phyloP scores from a whole-genome alignment of 2,797 vertebrate species.

The Coregonus sp. region DNA sequence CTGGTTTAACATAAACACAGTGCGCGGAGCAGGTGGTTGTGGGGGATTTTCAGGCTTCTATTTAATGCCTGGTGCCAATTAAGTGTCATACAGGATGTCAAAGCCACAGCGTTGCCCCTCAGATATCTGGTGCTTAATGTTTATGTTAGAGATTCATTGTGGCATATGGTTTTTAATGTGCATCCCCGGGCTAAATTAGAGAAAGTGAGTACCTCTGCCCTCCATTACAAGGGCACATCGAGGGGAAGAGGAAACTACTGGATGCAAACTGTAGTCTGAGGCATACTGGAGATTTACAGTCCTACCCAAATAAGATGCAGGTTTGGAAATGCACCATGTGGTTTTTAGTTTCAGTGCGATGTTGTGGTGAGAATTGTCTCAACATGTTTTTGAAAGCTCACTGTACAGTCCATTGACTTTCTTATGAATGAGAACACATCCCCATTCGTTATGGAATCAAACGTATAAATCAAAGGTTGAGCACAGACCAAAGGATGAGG shows the following conservation, averaged over 20 bases:
- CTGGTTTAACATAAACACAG: slow-evolving; percentile 68
- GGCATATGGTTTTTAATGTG: slow-evolving; percentile 71
- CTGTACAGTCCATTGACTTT: slow-evolving; percentile 3
- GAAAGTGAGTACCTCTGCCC: slow-evolving; percentile 66
- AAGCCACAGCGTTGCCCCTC: slow-evolving; percentile 61
- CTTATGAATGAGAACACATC: slow-evolving; percentile 45
- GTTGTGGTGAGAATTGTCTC: neutral
- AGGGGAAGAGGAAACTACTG: neutral
- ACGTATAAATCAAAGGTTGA: slow-evolving; percentile 8
- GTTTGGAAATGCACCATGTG: neutral
- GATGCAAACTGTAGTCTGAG: slow-evolving; percentile 15
- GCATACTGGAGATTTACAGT: slow-evolving; percentile 3
- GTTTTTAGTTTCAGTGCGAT: neutral
- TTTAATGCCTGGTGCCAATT: slow-evolving; percentile 78
- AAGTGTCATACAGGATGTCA: slow-evolving; percentile 77
- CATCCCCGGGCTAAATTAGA: slow-evolving; percentile 69
- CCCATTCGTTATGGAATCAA: neutral
- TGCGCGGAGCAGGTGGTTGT: slow-evolving; percentile 72
- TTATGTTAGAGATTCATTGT: slow-evolving; percentile 77
- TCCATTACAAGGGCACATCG: slow-evolving; percentile 58
- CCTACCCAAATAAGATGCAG: neutral
- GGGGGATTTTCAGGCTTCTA: slow-evolving; percentile 61
- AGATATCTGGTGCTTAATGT: slow-evolving; percentile 76
- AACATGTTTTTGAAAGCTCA: neutral
- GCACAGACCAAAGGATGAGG: slow-evolving; percentile 16